A percentile compares a stretch with the other conserved stretches of the same genome.
Conservation (phyloP, 2,888 invertebrate genomes). For the Netelia inedita region DNA sequence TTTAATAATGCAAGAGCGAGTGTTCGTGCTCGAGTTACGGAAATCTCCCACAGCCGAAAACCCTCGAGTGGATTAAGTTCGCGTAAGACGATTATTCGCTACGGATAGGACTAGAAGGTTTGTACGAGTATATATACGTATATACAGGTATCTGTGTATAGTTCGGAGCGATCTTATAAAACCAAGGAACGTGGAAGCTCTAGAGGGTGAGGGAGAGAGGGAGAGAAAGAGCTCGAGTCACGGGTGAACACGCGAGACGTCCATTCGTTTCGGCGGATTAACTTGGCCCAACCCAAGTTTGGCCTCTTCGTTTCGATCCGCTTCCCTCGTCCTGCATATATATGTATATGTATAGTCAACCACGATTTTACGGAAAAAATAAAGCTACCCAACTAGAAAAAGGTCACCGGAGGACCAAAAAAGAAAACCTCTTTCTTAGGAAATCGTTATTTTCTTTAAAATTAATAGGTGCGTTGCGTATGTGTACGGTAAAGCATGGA, state of each 20-base stretch:
- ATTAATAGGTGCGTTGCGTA: not conserved
- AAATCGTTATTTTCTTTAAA: slow-evolving; percentile 11
- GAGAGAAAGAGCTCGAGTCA: slow-evolving; percentile 44
- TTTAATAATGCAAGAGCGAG: slow-evolving; percentile 61
- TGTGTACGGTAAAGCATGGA: not conserved
- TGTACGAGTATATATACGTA: slow-evolving; percentile 26
- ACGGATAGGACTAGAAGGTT: slow-evolving; percentile 44
- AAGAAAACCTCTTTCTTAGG: not conserved
- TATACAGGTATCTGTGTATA: slow-evolving; percentile 20
- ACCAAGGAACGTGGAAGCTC: slow-evolving; percentile 29
- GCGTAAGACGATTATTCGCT: slow-evolving; percentile 66
- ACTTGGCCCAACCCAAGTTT: slow-evolving; percentile 59
- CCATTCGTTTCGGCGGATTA: slow-evolving; percentile 67
- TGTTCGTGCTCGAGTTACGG: slow-evolving; percentile 64
- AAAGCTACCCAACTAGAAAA: slow-evolving; percentile 19
- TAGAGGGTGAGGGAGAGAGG: not conserved
- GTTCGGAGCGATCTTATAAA: slow-evolving; percentile 18
- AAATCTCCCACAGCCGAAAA: slow-evolving; percentile 58
- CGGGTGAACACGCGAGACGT: slow-evolving; percentile 62
- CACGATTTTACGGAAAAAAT: slow-evolving; percentile 25
- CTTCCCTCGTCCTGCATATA: slow-evolving; percentile 20
- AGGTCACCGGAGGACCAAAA: not conserved
- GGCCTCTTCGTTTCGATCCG: slow-evolving; percentile 40
- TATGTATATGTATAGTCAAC: not conserved
- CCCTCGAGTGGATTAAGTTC: slow-evolving; percentile 66